These are phyloP conservation scores for Erebia ligea DNA, from an alignment of 2,888 invertebrate genomes.

Conservation along the genomic window DNA sequence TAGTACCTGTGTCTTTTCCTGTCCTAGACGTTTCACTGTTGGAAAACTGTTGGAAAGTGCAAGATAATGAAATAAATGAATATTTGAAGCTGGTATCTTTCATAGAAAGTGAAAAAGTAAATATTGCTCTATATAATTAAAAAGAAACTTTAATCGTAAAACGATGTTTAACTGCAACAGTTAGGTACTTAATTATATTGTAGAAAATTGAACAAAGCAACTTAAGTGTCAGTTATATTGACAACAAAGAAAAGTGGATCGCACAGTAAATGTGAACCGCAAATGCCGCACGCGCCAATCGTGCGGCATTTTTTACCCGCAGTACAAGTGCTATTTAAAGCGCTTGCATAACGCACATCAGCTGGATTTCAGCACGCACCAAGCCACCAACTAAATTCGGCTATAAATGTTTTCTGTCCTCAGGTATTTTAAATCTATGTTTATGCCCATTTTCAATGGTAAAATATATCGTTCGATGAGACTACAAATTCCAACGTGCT, in stretches of 20 bases:
- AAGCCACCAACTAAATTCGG: neutral
- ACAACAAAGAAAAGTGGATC: conserved; percentile 5
- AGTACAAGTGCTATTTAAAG: neutral
- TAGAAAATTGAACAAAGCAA: conserved; percentile 24
- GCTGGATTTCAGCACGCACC: neutral
- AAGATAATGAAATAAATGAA: no score
- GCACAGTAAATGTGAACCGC: neutral
- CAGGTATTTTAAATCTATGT: no score
- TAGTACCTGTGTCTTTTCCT: no score
- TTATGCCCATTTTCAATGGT: no score
- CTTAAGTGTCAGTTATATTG: conserved; percentile 34
- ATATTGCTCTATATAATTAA: conserved; percentile 1
- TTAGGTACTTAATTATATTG: conserved; percentile 8
- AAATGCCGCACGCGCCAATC: neutral
- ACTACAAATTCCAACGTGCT: no score
- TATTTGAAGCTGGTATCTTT: neutral
- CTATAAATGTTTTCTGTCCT: no score
- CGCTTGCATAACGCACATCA: neutral
- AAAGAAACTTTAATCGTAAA: conserved; percentile 14
- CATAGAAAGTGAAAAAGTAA: conserved; percentile 7
- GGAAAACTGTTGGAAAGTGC: no score
- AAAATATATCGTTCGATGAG: no score
- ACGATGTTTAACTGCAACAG: neutral
- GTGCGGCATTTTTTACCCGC: neutral
- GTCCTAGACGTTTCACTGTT: no score